Base-by-base conservation (phyloP, 2,113 vertebrate genomes). In the Sapajus apella region DNA sequence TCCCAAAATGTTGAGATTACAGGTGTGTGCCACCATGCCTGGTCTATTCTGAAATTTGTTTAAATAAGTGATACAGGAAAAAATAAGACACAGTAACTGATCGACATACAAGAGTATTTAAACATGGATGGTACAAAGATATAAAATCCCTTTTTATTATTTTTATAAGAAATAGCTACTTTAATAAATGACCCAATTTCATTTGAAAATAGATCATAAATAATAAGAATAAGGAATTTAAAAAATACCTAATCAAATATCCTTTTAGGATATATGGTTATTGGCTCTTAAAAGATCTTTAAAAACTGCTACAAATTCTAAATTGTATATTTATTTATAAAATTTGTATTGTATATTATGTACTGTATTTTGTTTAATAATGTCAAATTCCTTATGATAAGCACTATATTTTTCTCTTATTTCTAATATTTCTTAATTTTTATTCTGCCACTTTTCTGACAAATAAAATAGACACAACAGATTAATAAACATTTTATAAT, bases 121-220 rank as follows among this genome's bases (percentile, higher is more conserved):
- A 95, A 97, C 30, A 89, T 21, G 4, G 32, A 83, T 40, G 13
- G 7, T 85, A 2, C 77, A 94, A 96, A 95, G 25, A 85, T 66
- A 64, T 52, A 90, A 96, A 90, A 93, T 68, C 12, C 12, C 11
- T 64, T 96, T 66, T 43, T 50, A 9, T 45, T 75, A 64, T 91
- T 95, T 96, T 91, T 6, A 89, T 43, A 64, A 83, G 45, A 97
- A 89, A 87, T 86, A 94, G 20, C 25, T 91, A 89, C 73, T 95
- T 91, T 86, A 87, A 79, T 68, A 95, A 83, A 66, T 87, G 47
- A 87, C 12, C 13, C 40, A 82, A 21, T 91, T 93, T 90, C 23
- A 95, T 73, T 12, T 93, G 55, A 89, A 88, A 86, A 88, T 61
- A 91, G 16, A 80, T 1, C n/a, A 89, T 92, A 43, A 97, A 94